These are phyloP conservation scores for Rhagonycha fulva DNA, from an alignment of 2,888 invertebrate species.

Conservation along the genomic window DNA sequence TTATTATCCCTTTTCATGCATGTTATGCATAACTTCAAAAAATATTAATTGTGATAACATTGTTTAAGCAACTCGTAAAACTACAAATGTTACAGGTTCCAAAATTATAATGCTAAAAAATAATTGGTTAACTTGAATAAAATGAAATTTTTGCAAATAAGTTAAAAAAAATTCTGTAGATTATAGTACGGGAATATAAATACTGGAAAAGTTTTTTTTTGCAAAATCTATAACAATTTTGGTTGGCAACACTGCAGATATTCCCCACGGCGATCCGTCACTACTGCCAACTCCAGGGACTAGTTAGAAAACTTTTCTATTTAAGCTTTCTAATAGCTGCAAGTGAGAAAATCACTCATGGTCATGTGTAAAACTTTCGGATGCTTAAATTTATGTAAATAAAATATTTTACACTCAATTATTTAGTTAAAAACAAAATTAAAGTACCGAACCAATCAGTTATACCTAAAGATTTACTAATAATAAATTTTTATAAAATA, in stretches of 20 bases:
- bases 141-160: neutral
- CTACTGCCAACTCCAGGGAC: constrained; percentile 38
- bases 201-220: constrained; percentile 5
- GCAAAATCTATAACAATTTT: constrained; percentile 24
- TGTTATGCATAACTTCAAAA: too few species aligned
- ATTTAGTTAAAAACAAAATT: constrained; percentile 30
- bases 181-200: constrained; percentile 12
- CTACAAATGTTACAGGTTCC: neutral
- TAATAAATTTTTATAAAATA: neutral
- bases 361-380: constrained; percentile 16
- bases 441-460: neutral
- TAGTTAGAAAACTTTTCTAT: constrained; percentile 39
- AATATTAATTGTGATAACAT: too few species aligned
- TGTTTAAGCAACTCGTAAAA: too few species aligned
- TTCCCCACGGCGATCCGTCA: constrained; percentile 40
- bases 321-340: constrained; percentile 33
- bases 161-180: neutral
- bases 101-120: neutral
- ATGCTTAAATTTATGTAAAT: constrained; percentile 10
- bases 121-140: neutral
- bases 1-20: neutral
- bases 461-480: neutral
- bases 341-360: constrained; percentile 30
- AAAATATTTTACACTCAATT: neutral
- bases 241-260: constrained; percentile 29